phyloP scores from a whole-genome alignment of 2,888 invertebrate genomes.

The Tetropium fuscum region DNA sequence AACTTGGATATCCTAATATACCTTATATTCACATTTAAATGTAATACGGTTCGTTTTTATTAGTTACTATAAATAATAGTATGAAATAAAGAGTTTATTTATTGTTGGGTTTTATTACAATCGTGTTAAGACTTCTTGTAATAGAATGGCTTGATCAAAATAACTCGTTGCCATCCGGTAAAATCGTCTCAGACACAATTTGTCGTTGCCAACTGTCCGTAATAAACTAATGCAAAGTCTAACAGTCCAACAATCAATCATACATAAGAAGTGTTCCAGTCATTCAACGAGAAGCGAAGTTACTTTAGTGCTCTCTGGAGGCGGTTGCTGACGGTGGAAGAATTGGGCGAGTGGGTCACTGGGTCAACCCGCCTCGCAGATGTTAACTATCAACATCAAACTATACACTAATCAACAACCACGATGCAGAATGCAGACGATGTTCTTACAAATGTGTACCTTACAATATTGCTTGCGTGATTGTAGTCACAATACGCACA shows the following conservation, averaged over 20 bases:
- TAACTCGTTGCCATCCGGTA: neutral
- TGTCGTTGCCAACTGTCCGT: neutral
- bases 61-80: too few relatives aligned
- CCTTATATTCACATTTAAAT: too few relatives aligned
- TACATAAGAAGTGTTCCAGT: conserved; percentile 7
- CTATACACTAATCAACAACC: conserved; percentile 18
- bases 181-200: neutral
- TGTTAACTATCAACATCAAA: conserved; percentile 48
- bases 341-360: conserved; percentile 62
- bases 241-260: conserved; percentile 10
- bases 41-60: too few relatives aligned
- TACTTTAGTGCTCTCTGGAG: conserved; percentile 45
- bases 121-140: too few relatives aligned
- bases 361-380: conserved; percentile 61
- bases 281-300: conserved; percentile 17
- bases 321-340: conserved; percentile 51
- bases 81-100: too few relatives aligned
- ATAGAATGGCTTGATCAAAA: neutral
- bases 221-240: conserved; percentile 10
- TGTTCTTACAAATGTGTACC: conserved; percentile 9
- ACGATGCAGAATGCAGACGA: conserved; percentile 19
- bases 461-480: conserved; percentile 8
- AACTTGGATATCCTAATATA: too few relatives aligned
- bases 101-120: too few relatives aligned
- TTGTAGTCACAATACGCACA: conserved; percentile 5